Percentiles rank a stretch among this genome's conserved stretches.
Conservation (phyloP, 64 coral and sea anemone genomes). For the Dendrophyllia cribrosa region DNA sequence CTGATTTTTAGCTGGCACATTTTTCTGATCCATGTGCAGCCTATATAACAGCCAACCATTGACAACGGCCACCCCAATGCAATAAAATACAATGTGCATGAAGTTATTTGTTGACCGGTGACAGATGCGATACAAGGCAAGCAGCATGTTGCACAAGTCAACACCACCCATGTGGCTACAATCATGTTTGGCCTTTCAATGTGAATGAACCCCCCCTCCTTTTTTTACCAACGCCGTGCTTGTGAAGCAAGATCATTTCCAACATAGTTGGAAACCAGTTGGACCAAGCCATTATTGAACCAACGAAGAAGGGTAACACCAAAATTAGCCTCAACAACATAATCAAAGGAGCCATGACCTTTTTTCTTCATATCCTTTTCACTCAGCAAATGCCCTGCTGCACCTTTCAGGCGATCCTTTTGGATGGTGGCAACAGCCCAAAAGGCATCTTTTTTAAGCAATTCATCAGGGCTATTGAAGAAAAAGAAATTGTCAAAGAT, state of each 20-base stretch:
- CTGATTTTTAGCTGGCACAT: slow-evolving; percentile 14
- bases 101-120: not conserved
- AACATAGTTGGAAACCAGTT: slow-evolving; percentile 38
- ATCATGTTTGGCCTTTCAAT: slow-evolving; percentile 1
- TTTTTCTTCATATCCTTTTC: slow-evolving; percentile 27
- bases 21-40: slow-evolving; percentile 1
- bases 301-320: not conserved
- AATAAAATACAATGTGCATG: slow-evolving; percentile 49
- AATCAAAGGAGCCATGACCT: slow-evolving; percentile 29
- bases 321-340: slow-evolving; percentile 27
- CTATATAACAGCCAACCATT: slow-evolving; percentile 49
- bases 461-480: slow-evolving; percentile 2
- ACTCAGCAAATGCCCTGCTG: not conserved
- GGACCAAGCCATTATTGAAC: slow-evolving; percentile 31
- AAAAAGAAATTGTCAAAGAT: slow-evolving; percentile 17
- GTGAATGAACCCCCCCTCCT: slow-evolving; percentile 11
- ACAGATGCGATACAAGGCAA: not conserved
- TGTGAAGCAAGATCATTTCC: not conserved
- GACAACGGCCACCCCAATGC: slow-evolving; percentile 24
- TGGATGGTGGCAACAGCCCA: slow-evolving; percentile 30
- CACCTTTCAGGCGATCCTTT: slow-evolving; percentile 13
- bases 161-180: slow-evolving; percentile 38
- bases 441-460: slow-evolving; percentile 12
- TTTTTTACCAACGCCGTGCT: not conserved
- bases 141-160: slow-evolving; percentile 33